phyloP scores from a whole-genome alignment of 2,113 vertebrate genomes.

The Cinclus mexicanus region DNA sequence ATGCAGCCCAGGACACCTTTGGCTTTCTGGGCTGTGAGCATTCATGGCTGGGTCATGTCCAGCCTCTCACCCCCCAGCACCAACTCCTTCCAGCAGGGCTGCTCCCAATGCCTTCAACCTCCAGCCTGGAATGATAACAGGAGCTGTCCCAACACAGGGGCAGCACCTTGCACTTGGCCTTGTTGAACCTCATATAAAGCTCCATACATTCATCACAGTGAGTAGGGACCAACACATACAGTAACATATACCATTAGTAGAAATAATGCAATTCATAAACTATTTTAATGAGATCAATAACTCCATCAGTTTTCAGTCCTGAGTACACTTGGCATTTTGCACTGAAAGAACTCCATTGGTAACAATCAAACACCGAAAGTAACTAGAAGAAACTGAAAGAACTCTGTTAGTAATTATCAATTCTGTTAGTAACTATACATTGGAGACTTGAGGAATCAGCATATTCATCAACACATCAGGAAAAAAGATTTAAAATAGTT shows the following conservation, averaged over 20 bases:
- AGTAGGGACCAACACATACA: neutral
- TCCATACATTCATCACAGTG: neutral
- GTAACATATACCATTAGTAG: neutral
- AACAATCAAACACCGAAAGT: neutral
- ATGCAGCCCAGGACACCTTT: fast-evolving
- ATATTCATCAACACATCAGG: neutral
- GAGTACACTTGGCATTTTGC: neutral
- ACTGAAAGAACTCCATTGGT: neutral
- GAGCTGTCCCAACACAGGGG: fast-evolving
- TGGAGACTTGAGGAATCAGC: neutral
- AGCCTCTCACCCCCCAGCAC: neutral
- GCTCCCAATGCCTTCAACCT: too few relatives aligned
- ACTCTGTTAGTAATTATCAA: neutral
- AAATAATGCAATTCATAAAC: neutral
- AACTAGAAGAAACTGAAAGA: neutral
- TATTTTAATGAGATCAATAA: neutral
- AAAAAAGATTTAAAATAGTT: neutral
- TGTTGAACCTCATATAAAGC: neutral
- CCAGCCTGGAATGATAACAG: fast-evolving
- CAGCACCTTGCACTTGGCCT: neutral
- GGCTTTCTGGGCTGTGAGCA: neutral
- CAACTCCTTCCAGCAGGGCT: fast-evolving
- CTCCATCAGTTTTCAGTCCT: neutral
- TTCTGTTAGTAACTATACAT: too few relatives aligned
- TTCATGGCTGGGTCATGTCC: neutral